phyloP scores from a whole-genome alignment of 2,113 vertebrate genomes.

The Urocynchramus pylzowi region DNA sequence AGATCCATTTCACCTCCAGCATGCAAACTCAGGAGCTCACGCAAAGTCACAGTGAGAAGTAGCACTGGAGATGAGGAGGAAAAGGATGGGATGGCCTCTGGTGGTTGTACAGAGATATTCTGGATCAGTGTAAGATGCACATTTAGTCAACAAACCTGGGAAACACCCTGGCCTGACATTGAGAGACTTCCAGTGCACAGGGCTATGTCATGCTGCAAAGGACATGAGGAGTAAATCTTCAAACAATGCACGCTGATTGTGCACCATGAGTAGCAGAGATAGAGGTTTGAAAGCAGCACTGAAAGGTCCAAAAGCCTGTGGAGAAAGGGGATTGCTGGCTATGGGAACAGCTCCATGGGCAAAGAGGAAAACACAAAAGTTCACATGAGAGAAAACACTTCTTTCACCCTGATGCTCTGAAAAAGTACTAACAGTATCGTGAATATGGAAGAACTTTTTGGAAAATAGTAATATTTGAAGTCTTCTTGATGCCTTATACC shows the following conservation, averaged over 20 bases:
- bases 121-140: background rate
- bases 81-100: background rate
- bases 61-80: background rate
- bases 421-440: background rate
- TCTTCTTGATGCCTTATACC: background rate
- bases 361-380: background rate
- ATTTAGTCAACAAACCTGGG: background rate
- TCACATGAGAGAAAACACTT: background rate
- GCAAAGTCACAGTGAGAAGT: background rate
- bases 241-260: background rate
- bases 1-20: rapidly evolving
- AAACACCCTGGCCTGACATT: background rate
- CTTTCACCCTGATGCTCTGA: background rate
- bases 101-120: background rate
- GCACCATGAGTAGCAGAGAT: background rate
- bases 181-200: background rate
- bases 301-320: background rate
- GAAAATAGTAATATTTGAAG: background rate
- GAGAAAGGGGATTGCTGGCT: background rate
- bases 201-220: background rate
- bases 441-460: background rate
- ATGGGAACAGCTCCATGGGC: background rate
- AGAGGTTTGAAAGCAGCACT: background rate
- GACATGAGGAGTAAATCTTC: background rate
- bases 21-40: background rate